These are phyloP conservation scores for Parus major DNA, from an alignment of 2,113 vertebrate genomes.

Conservation along the genomic window DNA sequence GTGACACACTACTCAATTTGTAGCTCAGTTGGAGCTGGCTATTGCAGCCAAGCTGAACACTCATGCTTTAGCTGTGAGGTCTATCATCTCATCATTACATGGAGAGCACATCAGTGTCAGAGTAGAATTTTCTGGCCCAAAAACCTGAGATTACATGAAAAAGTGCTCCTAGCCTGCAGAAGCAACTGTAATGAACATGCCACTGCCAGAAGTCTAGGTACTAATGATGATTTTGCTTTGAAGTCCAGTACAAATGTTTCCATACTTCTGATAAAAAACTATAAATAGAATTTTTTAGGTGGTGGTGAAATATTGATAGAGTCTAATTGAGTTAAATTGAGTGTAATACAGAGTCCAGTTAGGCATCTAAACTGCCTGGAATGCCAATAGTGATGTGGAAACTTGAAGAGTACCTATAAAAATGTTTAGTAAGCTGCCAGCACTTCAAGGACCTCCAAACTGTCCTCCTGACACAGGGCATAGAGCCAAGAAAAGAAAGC, in stretches of 20 bases:
- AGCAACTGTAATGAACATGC: not conserved
- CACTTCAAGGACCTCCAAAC: not conserved
- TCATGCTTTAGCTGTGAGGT: not conserved
- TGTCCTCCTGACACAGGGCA: not conserved
- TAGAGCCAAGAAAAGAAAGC: not conserved
- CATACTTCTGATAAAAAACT: not conserved
- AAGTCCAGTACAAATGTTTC: not conserved
- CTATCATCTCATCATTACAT: not conserved
- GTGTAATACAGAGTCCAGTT: not conserved
- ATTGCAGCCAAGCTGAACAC: not conserved
- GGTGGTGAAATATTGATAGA: not conserved
- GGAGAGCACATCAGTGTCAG: not conserved
- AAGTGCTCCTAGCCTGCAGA: not conserved
- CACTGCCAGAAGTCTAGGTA: not conserved
- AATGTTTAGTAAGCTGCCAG: not conserved
- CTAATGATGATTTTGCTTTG: not conserved
- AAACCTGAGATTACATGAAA: not conserved
- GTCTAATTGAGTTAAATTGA: not conserved
- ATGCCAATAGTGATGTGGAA: not conserved
- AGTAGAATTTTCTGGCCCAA: not conserved
- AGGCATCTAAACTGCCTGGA: not conserved
- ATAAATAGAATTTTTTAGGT: not conserved
- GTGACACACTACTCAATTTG: not conserved
- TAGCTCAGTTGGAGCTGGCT: not conserved
- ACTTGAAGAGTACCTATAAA: not conserved